Evolutionary conservation across 1,140 invertebrate species (phyloP).

Genomic region (Diorhabda sublineata): DNA sequence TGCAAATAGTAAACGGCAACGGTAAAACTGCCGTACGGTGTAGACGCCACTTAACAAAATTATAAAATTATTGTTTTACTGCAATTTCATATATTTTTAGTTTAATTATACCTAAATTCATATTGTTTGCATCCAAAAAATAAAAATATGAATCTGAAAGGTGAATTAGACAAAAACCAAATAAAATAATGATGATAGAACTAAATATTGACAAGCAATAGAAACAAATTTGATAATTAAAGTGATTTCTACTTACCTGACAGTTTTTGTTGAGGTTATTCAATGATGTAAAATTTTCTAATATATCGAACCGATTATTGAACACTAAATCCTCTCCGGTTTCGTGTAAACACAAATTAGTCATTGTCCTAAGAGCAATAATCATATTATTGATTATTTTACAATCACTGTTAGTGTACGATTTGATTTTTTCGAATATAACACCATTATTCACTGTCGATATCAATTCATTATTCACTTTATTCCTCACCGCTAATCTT

Average conservation of each 20-base stretch:
- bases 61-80: no score
- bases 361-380: conserved; percentile 68
- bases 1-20: no score
- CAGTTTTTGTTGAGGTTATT: conserved; percentile 61
- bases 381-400: conserved; percentile 65
- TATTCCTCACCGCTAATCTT: conserved; percentile 68
- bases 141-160: no score
- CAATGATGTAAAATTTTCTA: conserved; percentile 55
- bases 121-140: no score
- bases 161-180: no score
- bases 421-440: conserved; percentile 45
- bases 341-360: conserved; percentile 69
- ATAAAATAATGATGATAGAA: no score
- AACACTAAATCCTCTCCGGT: conserved; percentile 60
- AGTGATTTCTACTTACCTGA: conserved; percentile 49
- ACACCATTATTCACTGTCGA: conserved; percentile 51
- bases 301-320: conserved; percentile 54
- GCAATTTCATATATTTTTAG: no score
- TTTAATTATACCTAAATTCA: no score
- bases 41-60: no score
- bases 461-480: conserved; percentile 57
- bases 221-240: no score
- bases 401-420: conserved; percentile 43
- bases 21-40: no score
- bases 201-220: no score